Evolutionary conservation across 2,888 invertebrate species (phyloP), one percentile per base, ranked within the genome.

Genomic region (Oscheius sp.): DNA sequence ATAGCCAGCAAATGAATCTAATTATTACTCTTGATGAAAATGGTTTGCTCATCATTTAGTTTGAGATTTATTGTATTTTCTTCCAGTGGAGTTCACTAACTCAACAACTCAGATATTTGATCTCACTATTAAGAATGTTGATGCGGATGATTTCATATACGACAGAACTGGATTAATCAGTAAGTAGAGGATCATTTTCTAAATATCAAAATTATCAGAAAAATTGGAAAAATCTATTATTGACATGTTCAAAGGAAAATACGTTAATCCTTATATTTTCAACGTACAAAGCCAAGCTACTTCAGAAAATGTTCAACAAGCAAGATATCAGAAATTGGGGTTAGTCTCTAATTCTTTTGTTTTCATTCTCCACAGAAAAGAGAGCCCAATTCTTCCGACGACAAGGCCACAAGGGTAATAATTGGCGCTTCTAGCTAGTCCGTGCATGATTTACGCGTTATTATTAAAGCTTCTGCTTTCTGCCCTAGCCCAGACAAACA

Each of bases 191-290:
- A 10, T 25, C 2, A 10, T 5, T 31, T 31, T 48, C 3, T 10
- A 33, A 17, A 8, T 8, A 23, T 61, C 29, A n/a, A 29, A 29
- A 1, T 46, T 2, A 55, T 65, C 52, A 78, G 77, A 46, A 31
- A 70, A 71, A 42, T 67, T 83, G 8, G 83, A 83, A 72, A 71
- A 58, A 55, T 72, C 83, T 27, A 73, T 82, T 23, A 74, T 75
- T 12, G 74, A 78, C 50, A 80, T 79, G 0, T 86, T 84, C 69
- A 73, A 78, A 20, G 85, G 85, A 17, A 75, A 73, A 69, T 70
- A 71, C 50, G 82, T 86, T 37, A 82, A 84, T 61, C 83, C 85
- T 1, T 85, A 84, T 67, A 83, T 85, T 42, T 81, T 73, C 53
- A 76, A 76, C 39, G 73, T 85, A 34, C 53, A 71, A 2, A 73